Percentiles rank a stretch among this genome's conserved stretches.
Evolutionary conservation across 2,797 vertebrate genomes (phyloP).

Genomic region (Semotilus atromaculatus): DNA sequence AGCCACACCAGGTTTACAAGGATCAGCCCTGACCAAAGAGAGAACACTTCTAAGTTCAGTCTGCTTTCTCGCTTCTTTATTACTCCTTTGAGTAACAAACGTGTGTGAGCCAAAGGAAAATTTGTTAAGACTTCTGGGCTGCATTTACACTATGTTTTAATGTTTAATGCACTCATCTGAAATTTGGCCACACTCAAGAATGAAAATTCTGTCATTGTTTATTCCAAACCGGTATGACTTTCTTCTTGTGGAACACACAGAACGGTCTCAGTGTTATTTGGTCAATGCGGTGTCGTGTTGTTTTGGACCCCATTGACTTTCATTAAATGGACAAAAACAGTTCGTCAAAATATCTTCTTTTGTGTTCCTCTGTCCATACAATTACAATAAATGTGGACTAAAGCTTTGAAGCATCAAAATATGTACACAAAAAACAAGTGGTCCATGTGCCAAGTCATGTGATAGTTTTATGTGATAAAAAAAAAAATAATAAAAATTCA

Average conservation of each 20-base stretch:
- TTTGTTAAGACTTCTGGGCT: not conserved
- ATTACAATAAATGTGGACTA: not conserved
- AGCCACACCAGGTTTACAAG: conserved; percentile 17
- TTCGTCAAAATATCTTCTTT: not conserved
- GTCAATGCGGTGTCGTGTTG: not conserved
- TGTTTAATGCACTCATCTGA: not conserved
- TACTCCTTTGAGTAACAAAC: not conserved
- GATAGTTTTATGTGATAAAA: not conserved
- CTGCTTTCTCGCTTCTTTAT: conserved; percentile 2
- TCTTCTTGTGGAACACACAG: not conserved
- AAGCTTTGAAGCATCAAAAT: not conserved
- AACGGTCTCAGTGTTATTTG: not conserved
- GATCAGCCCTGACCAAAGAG: conserved; percentile 6
- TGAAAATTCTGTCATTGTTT: not conserved
- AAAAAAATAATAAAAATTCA: not conserved
- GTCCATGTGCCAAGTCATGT: not conserved
- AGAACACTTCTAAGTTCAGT: not conserved
- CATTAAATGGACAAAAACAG: not conserved
- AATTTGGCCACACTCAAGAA: not conserved
- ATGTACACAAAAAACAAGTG: too few relatives aligned
- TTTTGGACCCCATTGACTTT: not conserved
- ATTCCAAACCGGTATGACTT: not conserved
- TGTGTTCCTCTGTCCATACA: not conserved
- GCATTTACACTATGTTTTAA: not conserved
- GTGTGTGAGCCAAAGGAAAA: not conserved